A percentile compares a stretch with the other conserved stretches of the same genome.
Conservation (phyloP, 2,797 vertebrate genomes). For the Melanogrammus aeglefinus region DNA sequence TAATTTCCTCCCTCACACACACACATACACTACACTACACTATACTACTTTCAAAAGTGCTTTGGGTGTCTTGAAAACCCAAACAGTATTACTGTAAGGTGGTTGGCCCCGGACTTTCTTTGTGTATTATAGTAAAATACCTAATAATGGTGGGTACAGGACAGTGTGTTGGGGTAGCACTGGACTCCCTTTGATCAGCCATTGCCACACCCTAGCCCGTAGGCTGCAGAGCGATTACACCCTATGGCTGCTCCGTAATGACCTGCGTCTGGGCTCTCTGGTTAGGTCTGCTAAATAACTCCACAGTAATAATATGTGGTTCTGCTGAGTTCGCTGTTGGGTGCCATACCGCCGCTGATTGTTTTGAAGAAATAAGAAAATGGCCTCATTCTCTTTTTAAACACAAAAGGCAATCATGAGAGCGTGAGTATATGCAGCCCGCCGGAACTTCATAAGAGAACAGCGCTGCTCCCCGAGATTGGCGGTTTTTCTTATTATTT, state of each 20-base stretch:
- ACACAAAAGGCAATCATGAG: conserved; percentile 1
- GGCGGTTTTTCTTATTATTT: not conserved
- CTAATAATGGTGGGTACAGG: not conserved
- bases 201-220: no score
- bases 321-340: not conserved
- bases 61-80: not conserved
- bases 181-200: not conserved
- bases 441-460: not conserved
- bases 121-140: not conserved
- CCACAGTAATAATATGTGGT: not conserved
- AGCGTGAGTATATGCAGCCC: not conserved
- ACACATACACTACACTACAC: not conserved
- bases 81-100: not conserved
- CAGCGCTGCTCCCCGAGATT: not conserved
- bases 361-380: not conserved
- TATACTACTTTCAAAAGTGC: not conserved
- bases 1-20: not conserved
- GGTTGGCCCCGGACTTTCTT: not conserved
- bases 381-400: not conserved
- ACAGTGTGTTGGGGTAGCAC: not conserved
- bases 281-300: not conserved
- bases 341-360: not conserved
- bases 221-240: not conserved
- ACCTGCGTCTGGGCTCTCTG: not conserved
- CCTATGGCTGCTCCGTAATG: not conserved